A percentile compares a stretch with the other conserved stretches of the same genome.
These are phyloP conservation scores for Emberiza fucata DNA, from an alignment of 2,113 vertebrate genomes.

Conservation along the genomic window DNA sequence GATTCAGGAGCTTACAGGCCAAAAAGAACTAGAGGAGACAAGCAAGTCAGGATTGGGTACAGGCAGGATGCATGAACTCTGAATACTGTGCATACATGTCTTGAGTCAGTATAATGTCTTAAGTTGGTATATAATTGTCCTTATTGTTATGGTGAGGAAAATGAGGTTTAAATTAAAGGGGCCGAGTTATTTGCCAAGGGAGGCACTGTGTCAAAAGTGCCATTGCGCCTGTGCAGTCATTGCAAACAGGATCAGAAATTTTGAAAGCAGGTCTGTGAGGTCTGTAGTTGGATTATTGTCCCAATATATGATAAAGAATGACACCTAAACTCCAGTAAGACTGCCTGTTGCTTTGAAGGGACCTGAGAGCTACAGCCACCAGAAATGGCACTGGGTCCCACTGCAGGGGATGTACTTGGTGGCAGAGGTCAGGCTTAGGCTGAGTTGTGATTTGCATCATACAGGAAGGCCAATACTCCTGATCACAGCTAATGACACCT, in stretches of 20 bases:
- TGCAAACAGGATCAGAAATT: not conserved
- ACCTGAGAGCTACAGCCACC: not conserved
- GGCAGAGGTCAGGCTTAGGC: not conserved
- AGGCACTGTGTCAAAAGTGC: not conserved
- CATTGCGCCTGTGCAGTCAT: not conserved
- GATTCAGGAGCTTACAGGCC: not conserved
- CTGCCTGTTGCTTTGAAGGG: not conserved
- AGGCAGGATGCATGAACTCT: not conserved
- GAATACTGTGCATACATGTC: not conserved
- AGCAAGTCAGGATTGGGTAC: not conserved
- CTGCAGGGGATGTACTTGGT: not conserved
- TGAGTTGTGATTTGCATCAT: not conserved
- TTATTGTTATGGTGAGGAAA: not conserved
- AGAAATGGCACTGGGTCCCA: not conserved
- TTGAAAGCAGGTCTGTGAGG: not conserved
- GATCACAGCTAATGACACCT: not conserved
- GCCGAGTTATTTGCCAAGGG: not conserved
- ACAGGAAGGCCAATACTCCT: not conserved
- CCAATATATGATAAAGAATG: rapidly evolving
- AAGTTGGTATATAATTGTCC: not conserved
- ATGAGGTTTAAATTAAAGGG: not conserved
- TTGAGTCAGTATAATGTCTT: not conserved
- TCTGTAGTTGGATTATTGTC: not conserved
- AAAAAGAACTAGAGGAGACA: not conserved
- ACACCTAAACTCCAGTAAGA: not conserved